Conservation (phyloP, 2,113 vertebrate species). For the Lynx canadensis region DNA sequence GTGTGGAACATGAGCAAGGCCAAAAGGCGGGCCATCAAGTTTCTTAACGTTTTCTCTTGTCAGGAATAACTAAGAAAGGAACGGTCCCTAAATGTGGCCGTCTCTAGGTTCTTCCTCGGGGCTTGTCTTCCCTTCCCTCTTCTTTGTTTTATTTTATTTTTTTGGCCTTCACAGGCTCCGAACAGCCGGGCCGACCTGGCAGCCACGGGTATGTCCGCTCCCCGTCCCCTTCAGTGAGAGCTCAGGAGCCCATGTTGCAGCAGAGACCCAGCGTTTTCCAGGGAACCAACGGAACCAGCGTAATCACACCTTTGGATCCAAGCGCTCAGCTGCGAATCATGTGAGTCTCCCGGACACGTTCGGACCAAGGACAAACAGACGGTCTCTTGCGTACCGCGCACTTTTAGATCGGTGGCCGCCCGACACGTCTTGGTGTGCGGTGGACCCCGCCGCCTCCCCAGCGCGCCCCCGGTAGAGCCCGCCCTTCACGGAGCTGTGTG, state of each 20-base stretch:
- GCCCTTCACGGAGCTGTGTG: conserved; percentile 29
- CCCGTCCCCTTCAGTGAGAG: conserved; percentile 93
- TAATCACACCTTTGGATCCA: conserved; percentile 94
- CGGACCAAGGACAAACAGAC: neutral
- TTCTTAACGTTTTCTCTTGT: neutral
- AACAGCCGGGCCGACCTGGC: conserved; percentile 93
- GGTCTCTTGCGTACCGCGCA: neutral
- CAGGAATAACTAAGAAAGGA: neutral
- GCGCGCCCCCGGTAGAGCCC: neutral
- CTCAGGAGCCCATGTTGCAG: conserved; percentile 93
- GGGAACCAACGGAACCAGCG: conserved; percentile 94
- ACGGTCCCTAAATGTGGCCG: neutral
- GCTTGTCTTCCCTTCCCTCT: neutral
- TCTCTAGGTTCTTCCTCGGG: neutral
- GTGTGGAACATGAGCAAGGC: neutral
- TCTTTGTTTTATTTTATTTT: neutral
- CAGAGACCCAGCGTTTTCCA: conserved; percentile 99
- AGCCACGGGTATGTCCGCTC: conserved; percentile 95
- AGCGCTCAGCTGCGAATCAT: conserved; percentile 90
- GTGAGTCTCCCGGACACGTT: conserved; percentile 85
- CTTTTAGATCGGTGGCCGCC: neutral
- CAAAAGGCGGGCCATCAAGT: neutral
- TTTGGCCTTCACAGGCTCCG: conserved; percentile 81
- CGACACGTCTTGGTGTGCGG: too few species aligned
- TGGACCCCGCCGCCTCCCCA: neutral